A percentile compares a stretch with the other conserved stretches of the same genome.
phyloP scores from a whole-genome alignment of 2,888 invertebrate species.

The Hemithea aestivaria region DNA sequence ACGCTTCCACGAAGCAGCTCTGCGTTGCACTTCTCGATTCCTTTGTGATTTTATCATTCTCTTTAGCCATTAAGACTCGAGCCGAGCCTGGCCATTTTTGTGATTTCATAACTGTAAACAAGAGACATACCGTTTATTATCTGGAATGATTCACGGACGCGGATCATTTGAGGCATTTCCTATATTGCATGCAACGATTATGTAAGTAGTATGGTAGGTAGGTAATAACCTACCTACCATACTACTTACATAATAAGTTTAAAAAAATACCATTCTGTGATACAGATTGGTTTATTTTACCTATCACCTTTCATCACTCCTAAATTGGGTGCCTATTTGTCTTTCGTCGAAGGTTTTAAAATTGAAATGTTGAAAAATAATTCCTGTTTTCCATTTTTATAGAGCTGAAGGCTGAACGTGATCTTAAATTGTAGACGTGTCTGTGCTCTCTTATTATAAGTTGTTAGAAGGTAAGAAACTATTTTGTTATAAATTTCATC shows the following conservation, averaged over 20 bases:
- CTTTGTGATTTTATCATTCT: constrained; percentile 14
- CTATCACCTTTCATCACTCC: background rate
- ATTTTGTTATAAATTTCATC: no score
- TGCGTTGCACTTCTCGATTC: constrained; percentile 14
- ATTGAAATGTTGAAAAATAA: no score
- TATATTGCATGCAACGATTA: constrained; percentile 5
- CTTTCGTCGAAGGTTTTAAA: constrained; percentile 1
- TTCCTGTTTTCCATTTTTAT: no score
- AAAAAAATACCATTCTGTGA: constrained; percentile 6
- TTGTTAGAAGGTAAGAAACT: no score
- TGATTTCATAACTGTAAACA: constrained; percentile 3
- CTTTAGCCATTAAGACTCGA: background rate
- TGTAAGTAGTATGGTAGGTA: no score
- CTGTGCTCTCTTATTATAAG: no score
- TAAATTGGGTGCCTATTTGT: constrained; percentile 9
- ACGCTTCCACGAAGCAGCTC: constrained; percentile 19
- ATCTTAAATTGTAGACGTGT: no score
- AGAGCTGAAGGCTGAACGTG: no score
- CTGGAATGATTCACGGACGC: constrained; percentile 8
- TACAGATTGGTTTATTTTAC: background rate
- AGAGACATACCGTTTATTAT: background rate
- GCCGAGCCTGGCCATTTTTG: background rate
- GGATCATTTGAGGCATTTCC: constrained; percentile 10
- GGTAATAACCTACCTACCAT: no score
- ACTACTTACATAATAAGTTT: no score